Conservation (phyloP, 2,113 vertebrate species). For the Brachypodius melanocephalos region DNA sequence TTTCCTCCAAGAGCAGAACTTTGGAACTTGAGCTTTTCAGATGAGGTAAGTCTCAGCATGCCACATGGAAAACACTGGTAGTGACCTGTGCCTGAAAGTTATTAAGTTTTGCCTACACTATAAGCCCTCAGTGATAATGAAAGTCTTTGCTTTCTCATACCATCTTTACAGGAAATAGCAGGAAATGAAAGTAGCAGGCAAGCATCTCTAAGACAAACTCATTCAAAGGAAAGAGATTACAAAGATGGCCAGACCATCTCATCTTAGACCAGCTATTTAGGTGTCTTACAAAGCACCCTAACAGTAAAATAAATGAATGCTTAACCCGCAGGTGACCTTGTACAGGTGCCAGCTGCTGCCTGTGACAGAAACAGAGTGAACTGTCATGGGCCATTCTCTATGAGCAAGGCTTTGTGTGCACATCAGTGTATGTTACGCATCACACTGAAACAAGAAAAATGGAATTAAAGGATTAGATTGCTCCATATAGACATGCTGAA, state of each 20-base stretch:
- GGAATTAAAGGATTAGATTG: background rate
- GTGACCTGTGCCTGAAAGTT: rapidly evolving
- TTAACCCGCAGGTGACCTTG: background rate
- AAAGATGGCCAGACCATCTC: background rate
- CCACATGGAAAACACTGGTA: background rate
- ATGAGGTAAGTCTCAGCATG: background rate
- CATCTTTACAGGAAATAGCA: background rate
- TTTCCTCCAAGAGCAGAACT: background rate
- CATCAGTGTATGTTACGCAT: background rate
- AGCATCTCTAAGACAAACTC: background rate
- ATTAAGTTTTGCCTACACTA: background rate
- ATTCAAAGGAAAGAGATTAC: background rate
- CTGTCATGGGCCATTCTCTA: background rate
- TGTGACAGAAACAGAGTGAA: background rate
- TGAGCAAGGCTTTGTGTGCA: background rate
- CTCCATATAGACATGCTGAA: background rate
- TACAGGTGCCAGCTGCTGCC: background rate
- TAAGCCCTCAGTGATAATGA: background rate
- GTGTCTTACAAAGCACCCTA: background rate
- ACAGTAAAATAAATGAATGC: background rate
- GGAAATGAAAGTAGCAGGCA: background rate
- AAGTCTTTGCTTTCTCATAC: background rate
- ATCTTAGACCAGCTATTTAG: background rate
- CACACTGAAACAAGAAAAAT: background rate
- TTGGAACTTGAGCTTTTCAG: background rate